Percentiles rank a stretch among this genome's conserved stretches.
These are phyloP conservation scores for Xyliphius kryptos DNA, from an alignment of 2,113 vertebrate genomes.

Conservation along the genomic window DNA sequence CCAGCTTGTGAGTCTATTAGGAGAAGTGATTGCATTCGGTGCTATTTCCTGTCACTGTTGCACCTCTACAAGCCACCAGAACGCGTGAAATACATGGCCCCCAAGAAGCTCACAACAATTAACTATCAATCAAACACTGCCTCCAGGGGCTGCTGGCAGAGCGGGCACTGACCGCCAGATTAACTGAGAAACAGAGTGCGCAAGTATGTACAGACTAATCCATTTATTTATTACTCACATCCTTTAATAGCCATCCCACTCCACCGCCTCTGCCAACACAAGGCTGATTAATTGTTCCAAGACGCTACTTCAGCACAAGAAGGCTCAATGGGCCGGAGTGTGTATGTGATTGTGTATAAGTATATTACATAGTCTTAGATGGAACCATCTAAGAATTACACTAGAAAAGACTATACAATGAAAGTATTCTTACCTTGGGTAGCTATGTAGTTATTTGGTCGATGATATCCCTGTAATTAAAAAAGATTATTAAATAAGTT, in stretches of 20 bases:
- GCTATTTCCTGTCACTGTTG: slow-evolving; percentile 45
- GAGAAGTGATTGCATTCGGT: slow-evolving; percentile 56
- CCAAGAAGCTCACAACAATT: slow-evolving; percentile 57
- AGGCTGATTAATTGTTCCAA: slow-evolving; percentile 45
- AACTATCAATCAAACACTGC: slow-evolving; percentile 59
- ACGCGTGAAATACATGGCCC: slow-evolving; percentile 48
- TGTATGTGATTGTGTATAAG: too few relatives aligned
- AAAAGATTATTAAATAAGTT: too few relatives aligned
- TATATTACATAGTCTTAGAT: too few relatives aligned
- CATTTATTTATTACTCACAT: slow-evolving; percentile 43
- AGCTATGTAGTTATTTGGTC: slow-evolving; percentile 84
- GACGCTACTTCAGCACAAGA: slow-evolving; percentile 44
- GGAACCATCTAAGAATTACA: not conserved
- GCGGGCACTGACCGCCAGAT: slow-evolving; percentile 51
- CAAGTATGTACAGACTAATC: slow-evolving; percentile 39
- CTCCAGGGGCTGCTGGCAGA: slow-evolving; percentile 46
- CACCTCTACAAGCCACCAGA: slow-evolving; percentile 52
- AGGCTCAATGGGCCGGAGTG: slow-evolving; percentile 21
- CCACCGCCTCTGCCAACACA: slow-evolving; percentile 28
- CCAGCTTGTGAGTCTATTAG: slow-evolving; percentile 57
- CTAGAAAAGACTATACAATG: slow-evolving; percentile 2
- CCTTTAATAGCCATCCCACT: slow-evolving; percentile 18
- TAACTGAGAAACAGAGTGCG: slow-evolving; percentile 43
- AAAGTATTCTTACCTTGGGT: slow-evolving; percentile 89
- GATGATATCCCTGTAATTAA: slow-evolving; percentile 77